Conservation (phyloP, 2,888 invertebrate species). For the Nephrocerus scutellatus region DNA sequence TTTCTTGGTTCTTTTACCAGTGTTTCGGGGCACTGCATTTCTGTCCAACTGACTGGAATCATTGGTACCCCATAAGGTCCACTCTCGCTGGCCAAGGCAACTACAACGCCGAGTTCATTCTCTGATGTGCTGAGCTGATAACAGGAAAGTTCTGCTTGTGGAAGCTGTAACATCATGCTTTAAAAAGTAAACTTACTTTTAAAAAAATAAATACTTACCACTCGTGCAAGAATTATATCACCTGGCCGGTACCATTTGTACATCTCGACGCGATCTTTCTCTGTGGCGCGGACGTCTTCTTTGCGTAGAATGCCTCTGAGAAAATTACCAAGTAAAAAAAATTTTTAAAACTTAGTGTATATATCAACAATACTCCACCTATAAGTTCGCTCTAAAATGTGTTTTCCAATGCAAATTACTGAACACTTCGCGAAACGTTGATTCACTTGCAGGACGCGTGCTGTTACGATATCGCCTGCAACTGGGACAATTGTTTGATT, state of each 20-base stretch:
- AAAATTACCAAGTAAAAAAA: background rate
- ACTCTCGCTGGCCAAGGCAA: conserved; percentile 63
- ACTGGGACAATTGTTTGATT: conserved; percentile 79
- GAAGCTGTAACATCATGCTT: conserved; percentile 63
- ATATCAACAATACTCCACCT: too few relatives aligned
- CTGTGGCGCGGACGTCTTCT: conserved; percentile 83
- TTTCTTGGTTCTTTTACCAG: conserved; percentile 79
- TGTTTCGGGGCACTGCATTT: conserved; percentile 93
- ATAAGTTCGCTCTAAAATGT: conserved; percentile 70
- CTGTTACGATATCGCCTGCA: conserved; percentile 82
- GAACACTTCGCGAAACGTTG: conserved; percentile 78
- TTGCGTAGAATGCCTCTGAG: conserved; percentile 68
- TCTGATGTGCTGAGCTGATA: conserved; percentile 90
- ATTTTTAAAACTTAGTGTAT: background rate
- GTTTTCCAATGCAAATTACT: conserved; percentile 78
- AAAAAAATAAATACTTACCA: conserved; percentile 81
- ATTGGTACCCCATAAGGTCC: conserved; percentile 69
- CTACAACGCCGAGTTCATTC: conserved; percentile 90
- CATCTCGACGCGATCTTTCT: conserved; percentile 86
- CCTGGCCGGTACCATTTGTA: conserved; percentile 88
- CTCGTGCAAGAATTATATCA: conserved; percentile 87
- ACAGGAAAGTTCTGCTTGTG: conserved; percentile 84
- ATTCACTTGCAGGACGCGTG: conserved; percentile 75
- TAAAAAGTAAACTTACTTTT: too few relatives aligned
- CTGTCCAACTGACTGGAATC: conserved; percentile 92